phyloP scores from a whole-genome alignment of 2,797 vertebrate genomes.

The Triplophysa yarkandensis region DNA sequence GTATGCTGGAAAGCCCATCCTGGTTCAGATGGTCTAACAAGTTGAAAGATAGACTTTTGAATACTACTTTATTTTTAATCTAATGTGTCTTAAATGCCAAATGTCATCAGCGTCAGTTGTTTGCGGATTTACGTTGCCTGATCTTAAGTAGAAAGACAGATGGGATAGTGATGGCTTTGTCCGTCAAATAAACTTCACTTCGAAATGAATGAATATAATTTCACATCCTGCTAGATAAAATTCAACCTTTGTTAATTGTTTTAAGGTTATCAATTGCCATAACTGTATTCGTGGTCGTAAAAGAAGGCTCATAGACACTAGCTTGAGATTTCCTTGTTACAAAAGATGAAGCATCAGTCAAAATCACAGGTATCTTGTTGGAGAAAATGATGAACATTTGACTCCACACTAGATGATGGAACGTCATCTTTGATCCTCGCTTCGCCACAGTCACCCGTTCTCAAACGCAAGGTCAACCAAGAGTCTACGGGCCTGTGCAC shows the following conservation, averaged over 20 bases:
- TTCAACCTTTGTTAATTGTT: too few relatives aligned
- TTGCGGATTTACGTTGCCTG: conserved; percentile 10
- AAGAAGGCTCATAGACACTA: not conserved
- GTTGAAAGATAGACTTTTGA: conserved; percentile 31
- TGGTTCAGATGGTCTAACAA: conserved; percentile 1
- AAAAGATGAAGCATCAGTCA: conserved; percentile 31
- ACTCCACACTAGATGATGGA: conserved; percentile 21
- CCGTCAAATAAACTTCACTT: conserved; percentile 9
- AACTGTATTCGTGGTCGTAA: not conserved
- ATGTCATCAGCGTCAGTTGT: conserved; percentile 42
- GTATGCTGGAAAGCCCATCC: not conserved
- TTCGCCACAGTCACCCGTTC: conserved; percentile 40
- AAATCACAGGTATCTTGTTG: conserved; percentile 11
- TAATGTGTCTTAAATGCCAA: not conserved
- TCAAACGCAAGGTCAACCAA: conserved; percentile 61
- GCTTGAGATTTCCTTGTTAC: not conserved
- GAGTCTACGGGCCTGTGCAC: conserved; percentile 35
- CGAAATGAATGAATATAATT: not conserved
- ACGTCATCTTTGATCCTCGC: conserved; percentile 9
- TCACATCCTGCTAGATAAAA: too few relatives aligned
- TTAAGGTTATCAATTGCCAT: not conserved
- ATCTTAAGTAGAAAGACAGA: conserved; percentile 26
- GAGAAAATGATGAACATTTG: conserved; percentile 46
- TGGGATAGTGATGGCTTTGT: conserved; percentile 24
- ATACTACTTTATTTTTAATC: conserved; percentile 29